A percentile compares a stretch with the other conserved stretches of the same genome.
Conservation (phyloP, 1,140 invertebrate genomes). For the Planococcus citri region DNA sequence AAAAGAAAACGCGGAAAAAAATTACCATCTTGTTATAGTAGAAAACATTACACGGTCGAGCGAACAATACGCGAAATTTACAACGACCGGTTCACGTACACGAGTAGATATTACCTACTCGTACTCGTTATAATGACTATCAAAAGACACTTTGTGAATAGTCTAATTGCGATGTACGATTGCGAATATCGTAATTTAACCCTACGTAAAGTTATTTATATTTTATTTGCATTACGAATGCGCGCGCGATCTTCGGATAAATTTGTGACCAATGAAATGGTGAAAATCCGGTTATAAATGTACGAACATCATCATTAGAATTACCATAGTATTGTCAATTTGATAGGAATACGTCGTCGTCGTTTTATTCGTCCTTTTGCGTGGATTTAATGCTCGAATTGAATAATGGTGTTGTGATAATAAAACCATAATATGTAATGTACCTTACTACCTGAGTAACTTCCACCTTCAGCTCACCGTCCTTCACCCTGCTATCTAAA, state of each 20-base stretch:
- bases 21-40: not conserved
- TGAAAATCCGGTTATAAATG: not conserved
- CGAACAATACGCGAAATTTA: not conserved
- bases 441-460: no score
- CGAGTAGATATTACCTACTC: no score
- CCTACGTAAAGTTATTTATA: not conserved
- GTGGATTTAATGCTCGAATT: no score
- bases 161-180: not conserved
- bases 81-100: no score
- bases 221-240: slow-evolving; percentile 2
- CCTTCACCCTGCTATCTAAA: no score
- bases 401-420: no score
- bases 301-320: no score
- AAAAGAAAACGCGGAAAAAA: not conserved
- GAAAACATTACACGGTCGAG: not conserved
- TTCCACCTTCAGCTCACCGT: no score
- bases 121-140: not conserved
- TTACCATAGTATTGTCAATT: no score
- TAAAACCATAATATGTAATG: no score
- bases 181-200: not conserved
- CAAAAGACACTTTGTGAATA: not conserved
- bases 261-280: not conserved
- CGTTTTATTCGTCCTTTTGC: no score
- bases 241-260: not conserved
- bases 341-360: no score